Percentiles rank a stretch among this genome's conserved stretches.
phyloP scores from a whole-genome alignment of 1,140 invertebrate genomes.

The Papilio aristodemus region DNA sequence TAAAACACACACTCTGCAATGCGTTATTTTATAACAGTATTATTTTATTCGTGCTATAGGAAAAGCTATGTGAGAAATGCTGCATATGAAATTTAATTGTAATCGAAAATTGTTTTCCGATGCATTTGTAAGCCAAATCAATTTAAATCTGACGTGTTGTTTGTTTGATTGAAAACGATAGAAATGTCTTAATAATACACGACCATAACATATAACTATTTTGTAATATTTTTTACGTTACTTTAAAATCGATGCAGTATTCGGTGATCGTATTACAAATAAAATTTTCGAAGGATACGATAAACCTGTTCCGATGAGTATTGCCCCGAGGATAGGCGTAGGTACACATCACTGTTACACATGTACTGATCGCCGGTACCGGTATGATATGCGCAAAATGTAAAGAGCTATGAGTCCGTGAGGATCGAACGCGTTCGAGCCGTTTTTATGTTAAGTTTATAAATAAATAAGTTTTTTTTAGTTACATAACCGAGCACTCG shows the following conservation, averaged over 20 bases:
- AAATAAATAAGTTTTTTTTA: slow-evolving; percentile 77
- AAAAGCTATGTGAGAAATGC: not conserved
- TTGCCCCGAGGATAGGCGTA: slow-evolving; percentile 64
- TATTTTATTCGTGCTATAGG: slow-evolving; percentile 14
- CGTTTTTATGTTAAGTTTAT: slow-evolving; percentile 62
- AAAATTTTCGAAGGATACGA: slow-evolving; percentile 59
- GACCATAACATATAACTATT: not conserved
- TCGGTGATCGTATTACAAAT: slow-evolving; percentile 34
- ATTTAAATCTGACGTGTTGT: slow-evolving; percentile 27
- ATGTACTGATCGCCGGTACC: slow-evolving; percentile 41
- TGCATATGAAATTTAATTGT: slow-evolving; percentile 19
- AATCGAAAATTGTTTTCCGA: slow-evolving; percentile 22
- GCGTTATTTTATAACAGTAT: slow-evolving; percentile 15
- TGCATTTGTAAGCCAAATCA: slow-evolving; percentile 27
- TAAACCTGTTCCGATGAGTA: slow-evolving; percentile 69
- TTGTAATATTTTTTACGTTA: not conserved
- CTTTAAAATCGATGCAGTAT: slow-evolving; percentile 22
- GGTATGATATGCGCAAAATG: slow-evolving; percentile 30
- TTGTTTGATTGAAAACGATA: slow-evolving; percentile 34
- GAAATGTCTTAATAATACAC: slow-evolving; percentile 47
- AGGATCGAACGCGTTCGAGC: slow-evolving; percentile 36
- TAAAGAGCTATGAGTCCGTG: slow-evolving; percentile 32
- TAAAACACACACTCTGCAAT: slow-evolving; percentile 24
- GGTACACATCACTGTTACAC: slow-evolving; percentile 73
- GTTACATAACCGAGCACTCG: slow-evolving; percentile 76